A percentile compares a stretch with the other conserved stretches of the same genome.
phyloP scores from a whole-genome alignment of 2,797 vertebrate species.

The Tarsius wallacei region DNA sequence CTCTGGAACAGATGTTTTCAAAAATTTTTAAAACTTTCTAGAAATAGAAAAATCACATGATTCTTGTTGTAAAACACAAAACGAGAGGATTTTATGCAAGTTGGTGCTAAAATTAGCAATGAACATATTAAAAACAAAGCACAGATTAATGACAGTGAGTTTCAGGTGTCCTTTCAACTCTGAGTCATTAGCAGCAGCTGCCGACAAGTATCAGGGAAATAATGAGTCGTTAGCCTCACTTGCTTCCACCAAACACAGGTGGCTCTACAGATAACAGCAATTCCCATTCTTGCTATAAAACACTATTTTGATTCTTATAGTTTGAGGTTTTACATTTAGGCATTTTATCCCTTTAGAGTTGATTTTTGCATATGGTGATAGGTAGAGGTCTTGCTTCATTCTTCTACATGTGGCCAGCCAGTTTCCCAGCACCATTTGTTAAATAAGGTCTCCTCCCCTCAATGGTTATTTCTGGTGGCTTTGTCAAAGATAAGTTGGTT shows the following conservation, averaged over 20 bases:
- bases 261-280: background rate
- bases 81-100: background rate
- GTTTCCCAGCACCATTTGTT: no score
- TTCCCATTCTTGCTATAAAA: conserved; percentile 46
- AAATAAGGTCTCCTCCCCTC: no score
- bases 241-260: background rate
- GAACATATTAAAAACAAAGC: background rate
- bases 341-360: no score
- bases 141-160: conserved; percentile 3
- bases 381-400: no score
- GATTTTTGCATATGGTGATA: no score
- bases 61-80: conserved; percentile 6
- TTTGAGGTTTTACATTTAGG: no score
- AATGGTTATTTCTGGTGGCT: no score
- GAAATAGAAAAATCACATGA: background rate
- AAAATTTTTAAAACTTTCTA: conserved; percentile 50
- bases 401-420: no score
- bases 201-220: conserved; percentile 60
- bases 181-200: conserved; percentile 43
- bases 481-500: no score
- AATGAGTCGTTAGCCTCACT: conserved; percentile 51
- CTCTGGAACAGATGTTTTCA: background rate
- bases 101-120: background rate
- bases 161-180: conserved; percentile 19
- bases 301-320: background rate